A percentile compares a stretch with the other conserved stretches of the same genome.
These are phyloP conservation scores for Plagodis dolabraria DNA, from an alignment of 2,888 invertebrate species.

Conservation along the genomic window DNA sequence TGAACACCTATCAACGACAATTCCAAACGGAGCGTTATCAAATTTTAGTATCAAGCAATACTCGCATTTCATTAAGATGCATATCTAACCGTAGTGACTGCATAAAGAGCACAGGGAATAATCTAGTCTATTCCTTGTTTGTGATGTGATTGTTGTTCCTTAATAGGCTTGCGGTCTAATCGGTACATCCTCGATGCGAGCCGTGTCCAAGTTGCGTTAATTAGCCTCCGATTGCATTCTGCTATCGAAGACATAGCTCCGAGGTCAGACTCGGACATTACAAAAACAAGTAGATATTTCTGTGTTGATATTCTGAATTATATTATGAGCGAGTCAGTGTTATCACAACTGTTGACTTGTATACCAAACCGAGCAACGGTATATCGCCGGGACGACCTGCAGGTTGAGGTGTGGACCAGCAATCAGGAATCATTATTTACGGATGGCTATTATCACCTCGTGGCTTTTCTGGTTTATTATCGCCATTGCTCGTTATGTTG, in stretches of 20 bases:
- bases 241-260: slow-evolving; percentile 56
- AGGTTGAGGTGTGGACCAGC: slow-evolving; percentile 72
- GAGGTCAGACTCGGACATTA: slow-evolving; percentile 56
- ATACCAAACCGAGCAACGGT: slow-evolving; percentile 32
- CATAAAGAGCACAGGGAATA: slow-evolving; percentile 49
- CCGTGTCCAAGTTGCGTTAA: slow-evolving; percentile 73
- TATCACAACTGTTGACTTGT: slow-evolving; percentile 24
- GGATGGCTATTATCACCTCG: slow-evolving; percentile 83
- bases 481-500: slow-evolving; percentile 82
- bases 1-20: slow-evolving; percentile 10
- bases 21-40: slow-evolving; percentile 21
- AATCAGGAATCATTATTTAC: slow-evolving; percentile 84
- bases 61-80: slow-evolving; percentile 35
- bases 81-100: slow-evolving; percentile 37
- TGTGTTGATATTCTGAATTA: slow-evolving; percentile 31
- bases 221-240: slow-evolving; percentile 76
- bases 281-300: slow-evolving; percentile 25
- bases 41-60: slow-evolving; percentile 30
- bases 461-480: slow-evolving; percentile 85
- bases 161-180: slow-evolving; percentile 75
- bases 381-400: slow-evolving; percentile 52
- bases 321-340: slow-evolving; percentile 42
- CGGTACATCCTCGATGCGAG: slow-evolving; percentile 73
- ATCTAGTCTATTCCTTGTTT: slow-evolving; percentile 73
- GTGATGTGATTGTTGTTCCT: slow-evolving; percentile 81